Evolutionary conservation across 2,797 vertebrate species (phyloP), one percentile per base, ranked within the genome.

Genomic region (Scarus forsteni): DNA sequence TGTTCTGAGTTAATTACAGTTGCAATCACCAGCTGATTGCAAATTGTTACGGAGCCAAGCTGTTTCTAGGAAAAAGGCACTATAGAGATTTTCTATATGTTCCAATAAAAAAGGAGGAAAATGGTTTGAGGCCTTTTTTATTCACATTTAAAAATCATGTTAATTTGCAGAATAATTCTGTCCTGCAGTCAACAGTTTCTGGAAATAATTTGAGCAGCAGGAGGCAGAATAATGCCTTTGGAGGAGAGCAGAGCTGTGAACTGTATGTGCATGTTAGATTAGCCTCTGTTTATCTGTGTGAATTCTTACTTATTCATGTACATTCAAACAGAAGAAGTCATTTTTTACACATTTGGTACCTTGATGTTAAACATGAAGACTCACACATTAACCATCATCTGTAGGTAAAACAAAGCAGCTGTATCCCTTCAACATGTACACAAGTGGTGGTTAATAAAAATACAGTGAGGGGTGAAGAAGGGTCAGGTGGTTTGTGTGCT

Each of bases 201-300:
- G 56, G 66, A 77, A 73, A 64, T 84, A 82, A 76, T 82, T 75
- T 49, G 40, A 70, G 76, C 75, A 80, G 78, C 65, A 73, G 76
- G 45, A 34, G 66, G 58, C 35, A 51, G 60, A 55, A 75, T 16
- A 19, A 35, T n/a, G 78, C 81, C 78, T n/a, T 51, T 72, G 74
- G 73, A 70, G 35, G 57, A 61, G 58, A 61, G 34, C 39, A 16
- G 70, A 73, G 66, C 73, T 62, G 39, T 18, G 14, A 7, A 19
- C 49, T 58, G 43, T 55, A 48, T 77, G 48, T 83, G 82, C 59
- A 85, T 70, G 70, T 79, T 73, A 56, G 54, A 82, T 83, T 75
- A 60, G 46, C 77, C 18, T 43, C 74, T 71, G 69, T 60, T 75
- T 55, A 10, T 77, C 72, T 39, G 15, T 6, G 5, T 71, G 54